These are phyloP conservation scores for Pachyseris speciosa DNA, from an alignment of 64 coral and sea anemone genomes.

Conservation along the genomic window DNA sequence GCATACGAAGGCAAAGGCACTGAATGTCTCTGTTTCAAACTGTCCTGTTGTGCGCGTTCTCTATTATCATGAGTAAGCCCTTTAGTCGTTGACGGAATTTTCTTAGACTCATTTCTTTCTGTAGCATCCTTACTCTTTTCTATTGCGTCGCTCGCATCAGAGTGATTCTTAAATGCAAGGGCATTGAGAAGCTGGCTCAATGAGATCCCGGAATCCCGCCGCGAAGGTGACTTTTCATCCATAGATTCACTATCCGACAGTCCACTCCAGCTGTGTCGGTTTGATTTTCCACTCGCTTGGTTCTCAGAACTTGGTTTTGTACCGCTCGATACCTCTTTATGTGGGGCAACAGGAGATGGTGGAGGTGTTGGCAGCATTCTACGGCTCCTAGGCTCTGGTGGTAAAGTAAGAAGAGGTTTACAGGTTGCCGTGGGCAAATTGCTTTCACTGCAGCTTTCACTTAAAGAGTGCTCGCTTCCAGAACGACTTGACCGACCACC, in stretches of 20 bases:
- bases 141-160: neutral
- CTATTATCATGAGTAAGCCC: neutral
- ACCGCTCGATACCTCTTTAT: constrained; percentile 12
- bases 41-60: constrained; percentile 39
- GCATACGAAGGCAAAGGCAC: constrained; percentile 70
- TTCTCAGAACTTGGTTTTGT: neutral
- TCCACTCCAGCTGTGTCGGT: neutral
- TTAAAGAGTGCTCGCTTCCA: no score
- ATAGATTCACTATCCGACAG: neutral
- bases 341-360: constrained; percentile 53
- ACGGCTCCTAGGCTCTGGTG: constrained; percentile 43
- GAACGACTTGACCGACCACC: neutral
- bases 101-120: neutral
- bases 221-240: constrained; percentile 4
- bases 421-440: neutral
- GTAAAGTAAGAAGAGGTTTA: neutral
- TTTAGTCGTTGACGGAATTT: neutral
- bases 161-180: neutral
- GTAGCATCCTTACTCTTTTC: constrained; percentile 1
- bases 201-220: neutral
- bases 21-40: constrained; percentile 79
- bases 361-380: constrained; percentile 86
- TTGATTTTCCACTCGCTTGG: neutral
- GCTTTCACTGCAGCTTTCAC: neutral
- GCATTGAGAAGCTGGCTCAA: constrained; percentile 11